A percentile compares a stretch with the other conserved stretches of the same genome.
These are phyloP conservation scores for Pangasius sanitwongsei DNA, from an alignment of 2,797 vertebrate species.

Conservation along the genomic window DNA sequence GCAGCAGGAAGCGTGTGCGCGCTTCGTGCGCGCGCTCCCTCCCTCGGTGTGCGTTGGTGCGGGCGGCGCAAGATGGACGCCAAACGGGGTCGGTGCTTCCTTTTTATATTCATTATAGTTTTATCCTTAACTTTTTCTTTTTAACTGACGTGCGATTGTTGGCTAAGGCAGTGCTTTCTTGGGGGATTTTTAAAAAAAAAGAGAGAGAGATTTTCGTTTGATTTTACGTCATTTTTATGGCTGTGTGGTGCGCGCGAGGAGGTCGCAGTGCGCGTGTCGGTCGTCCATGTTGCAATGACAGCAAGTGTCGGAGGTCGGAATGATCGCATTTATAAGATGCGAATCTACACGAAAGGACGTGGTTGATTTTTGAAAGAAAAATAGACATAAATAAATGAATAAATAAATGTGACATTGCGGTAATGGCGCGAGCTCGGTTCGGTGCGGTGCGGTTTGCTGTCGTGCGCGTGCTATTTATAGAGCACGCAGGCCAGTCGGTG, in stretches of 20 bases:
- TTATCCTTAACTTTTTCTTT: neutral
- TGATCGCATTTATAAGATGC: neutral
- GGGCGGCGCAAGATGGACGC: conserved; percentile 86
- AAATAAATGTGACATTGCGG: conserved; percentile 37
- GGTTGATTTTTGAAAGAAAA: neutral
- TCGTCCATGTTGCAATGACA: neutral
- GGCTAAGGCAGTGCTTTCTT: neutral
- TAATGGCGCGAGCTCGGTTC: conserved; percentile 68
- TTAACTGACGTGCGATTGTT: neutral
- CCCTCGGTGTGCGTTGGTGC: conserved; percentile 59
- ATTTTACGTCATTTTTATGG: neutral
- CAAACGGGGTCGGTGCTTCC: conserved; percentile 81
- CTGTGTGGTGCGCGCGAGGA: neutral
- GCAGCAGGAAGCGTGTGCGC: neutral
- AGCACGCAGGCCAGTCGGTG: conserved; percentile 70
- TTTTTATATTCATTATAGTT: neutral
- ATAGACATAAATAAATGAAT: no score
- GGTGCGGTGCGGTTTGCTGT: conserved; percentile 46
- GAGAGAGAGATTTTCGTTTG: neutral
- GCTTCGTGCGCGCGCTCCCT: conserved; percentile 56
- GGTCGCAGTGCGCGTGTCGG: conserved; percentile 21
- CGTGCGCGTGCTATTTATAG: conserved; percentile 85
- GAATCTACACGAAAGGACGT: neutral
- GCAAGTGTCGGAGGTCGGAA: neutral
- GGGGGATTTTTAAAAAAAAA: rapidly evolving